Evolutionary conservation across 2,113 vertebrate genomes (phyloP), one percentile per base, ranked within the genome.

Genomic region (Aptenodytes forsteri): DNA sequence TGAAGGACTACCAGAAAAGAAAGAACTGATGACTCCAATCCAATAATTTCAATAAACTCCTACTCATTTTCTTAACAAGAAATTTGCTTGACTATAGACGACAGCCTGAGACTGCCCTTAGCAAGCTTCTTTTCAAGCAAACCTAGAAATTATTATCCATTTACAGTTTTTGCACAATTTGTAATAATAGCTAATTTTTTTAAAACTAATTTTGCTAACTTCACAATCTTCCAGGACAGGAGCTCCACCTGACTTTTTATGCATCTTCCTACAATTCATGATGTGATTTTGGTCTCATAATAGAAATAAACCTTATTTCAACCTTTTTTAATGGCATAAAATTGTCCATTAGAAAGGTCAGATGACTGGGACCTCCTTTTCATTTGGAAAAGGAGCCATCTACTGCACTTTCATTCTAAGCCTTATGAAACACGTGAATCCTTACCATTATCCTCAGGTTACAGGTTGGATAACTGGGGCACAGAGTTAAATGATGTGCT

Each of bases 1-100:
- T 90, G 83, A 94, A 94, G 52, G 34, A 73, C 59, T 70, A 93
- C 66, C 61, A 95, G 61, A 67, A 95, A 90, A 88, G 36, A 93
- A 78, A 32, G 70, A 83, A 78, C 27, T 4, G 1, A 92, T 42
- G 36, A 95, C 66, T 91, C n/a, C 91, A 83, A 72, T 79, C 34
- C 46, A 96, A 65, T 84, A 56, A 95, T 91, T 95, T 91, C 87
- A 89, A 76, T 87, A 69, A 94, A 77, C 5, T 81, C 46, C 26
- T 81, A 76, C 93, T 89, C 30, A 42, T 85, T 95, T 85, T 89
- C 73, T 76, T 89, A 89, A 67, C 61, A 95, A 92, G 80, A 95
- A 91, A 89, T 97, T 91, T 87, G 46, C 93, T 84, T 72, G 52
- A 71, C 69, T 87, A 64, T 20, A 79, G 42, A 84, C 89, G 72